Evolutionary conservation across 2,888 invertebrate genomes (phyloP), one percentile per base, ranked within the genome.

Genomic region (Drosophila planitibia): DNA sequence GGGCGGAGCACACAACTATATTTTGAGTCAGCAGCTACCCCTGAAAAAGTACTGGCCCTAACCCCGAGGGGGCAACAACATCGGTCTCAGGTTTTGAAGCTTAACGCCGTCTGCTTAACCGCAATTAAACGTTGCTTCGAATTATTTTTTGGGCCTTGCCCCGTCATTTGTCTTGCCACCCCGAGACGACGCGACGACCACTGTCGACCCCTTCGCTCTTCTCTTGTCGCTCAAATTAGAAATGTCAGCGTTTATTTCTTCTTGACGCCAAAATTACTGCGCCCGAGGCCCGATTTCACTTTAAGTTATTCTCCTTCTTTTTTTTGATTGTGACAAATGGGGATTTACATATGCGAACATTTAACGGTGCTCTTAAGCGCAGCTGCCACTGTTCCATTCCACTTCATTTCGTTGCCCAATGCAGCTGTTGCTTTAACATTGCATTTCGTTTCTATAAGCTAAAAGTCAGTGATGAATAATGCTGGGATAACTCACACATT

Each of bases 121-220:
- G 89, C 90, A 85, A 85, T 85, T 85, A 90, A 85, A 85, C 79
- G 85, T 87, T 79, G 65, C 63, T 72, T 72, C 70, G 64, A 85
- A 85, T 89, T 89, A 82, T 89, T 82, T 81, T 70, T 76, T 49
- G 72, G 59, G 73, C 51, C 72, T 74, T 82, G 79, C 70, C 83
- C 83, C 52, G 81, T 83, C 89, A 83, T 90, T 85, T 90, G 90
- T 89, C 88, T 81, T 90, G 82, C 82, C 80, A 80, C 80, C 80
- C 82, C 59, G 72, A 71, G 54, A 73, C 57, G 57, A 57, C 14
- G 28, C 32, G 47, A 58, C 37, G 58, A 30, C 44, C 55, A 60
- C 58, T 68, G 53, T 32, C 39, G 37, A 32, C 57, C 49, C 14
- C 39, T 19, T 37, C 16, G 14, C 68, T 37, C 30, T 19, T 6